Conservation (phyloP, 1,140 invertebrate genomes). For the Dreissena rostriformis region DNA sequence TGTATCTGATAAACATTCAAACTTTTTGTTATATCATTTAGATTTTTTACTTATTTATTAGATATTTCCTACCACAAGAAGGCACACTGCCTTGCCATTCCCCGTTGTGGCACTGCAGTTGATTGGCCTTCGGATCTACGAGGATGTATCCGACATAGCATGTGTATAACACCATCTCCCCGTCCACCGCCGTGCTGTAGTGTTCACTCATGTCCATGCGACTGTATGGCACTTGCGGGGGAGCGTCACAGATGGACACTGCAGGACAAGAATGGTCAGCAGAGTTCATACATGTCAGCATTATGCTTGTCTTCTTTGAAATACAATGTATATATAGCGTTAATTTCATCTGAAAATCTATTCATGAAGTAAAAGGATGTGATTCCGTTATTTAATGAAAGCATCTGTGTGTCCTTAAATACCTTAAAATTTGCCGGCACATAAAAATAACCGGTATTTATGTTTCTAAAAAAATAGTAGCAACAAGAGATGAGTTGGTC, state of each 20-base stretch:
- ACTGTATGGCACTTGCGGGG: constrained; percentile 41
- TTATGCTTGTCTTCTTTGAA: neutral
- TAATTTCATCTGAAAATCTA: neutral
- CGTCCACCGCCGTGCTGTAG: neutral
- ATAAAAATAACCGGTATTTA: too few species aligned
- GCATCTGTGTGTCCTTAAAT: too few species aligned
- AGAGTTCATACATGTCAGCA: neutral
- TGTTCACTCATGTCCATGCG: neutral
- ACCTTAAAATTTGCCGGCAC: too few species aligned
- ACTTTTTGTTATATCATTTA: too few species aligned
- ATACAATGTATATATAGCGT: too few species aligned
- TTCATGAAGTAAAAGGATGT: too few species aligned
- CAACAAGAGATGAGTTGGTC: too few species aligned
- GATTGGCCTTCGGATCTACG: constrained; percentile 6
- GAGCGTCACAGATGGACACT: constrained; percentile 23
- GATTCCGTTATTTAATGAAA: too few species aligned
- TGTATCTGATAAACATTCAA: too few species aligned
- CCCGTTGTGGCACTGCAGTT: constrained; percentile 38
- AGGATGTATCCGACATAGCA: constrained; percentile 45
- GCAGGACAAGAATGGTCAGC: neutral
- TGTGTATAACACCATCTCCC: constrained; percentile 13
- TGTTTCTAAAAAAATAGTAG: too few species aligned
- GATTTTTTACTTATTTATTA: too few species aligned
- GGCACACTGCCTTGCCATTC: constrained; percentile 47
- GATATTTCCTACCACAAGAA: constrained; percentile 37